Conservation (phyloP, 2,888 invertebrate genomes). For the Linnaemya vulpina region DNA sequence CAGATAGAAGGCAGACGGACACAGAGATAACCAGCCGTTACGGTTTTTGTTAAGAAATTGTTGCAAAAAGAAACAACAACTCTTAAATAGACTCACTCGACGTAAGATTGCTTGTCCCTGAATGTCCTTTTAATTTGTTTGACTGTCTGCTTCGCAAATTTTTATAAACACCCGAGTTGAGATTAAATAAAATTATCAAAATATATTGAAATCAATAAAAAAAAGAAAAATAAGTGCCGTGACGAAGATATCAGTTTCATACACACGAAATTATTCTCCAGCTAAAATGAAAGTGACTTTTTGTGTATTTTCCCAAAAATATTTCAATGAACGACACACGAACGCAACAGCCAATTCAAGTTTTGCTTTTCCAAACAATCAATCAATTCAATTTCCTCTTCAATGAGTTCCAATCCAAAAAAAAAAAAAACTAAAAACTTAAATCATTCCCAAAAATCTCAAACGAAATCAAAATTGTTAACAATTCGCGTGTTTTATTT, state of each 20-base stretch:
- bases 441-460: constrained; percentile 6
- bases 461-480: constrained; percentile 10
- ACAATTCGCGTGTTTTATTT: not conserved
- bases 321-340: not conserved
- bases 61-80: not conserved
- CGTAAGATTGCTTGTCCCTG: not conserved
- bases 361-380: constrained; percentile 45
- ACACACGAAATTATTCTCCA: constrained; percentile 20
- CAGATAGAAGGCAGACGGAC: not conserved
- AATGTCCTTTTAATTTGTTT: not conserved
- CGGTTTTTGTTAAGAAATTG: not conserved
- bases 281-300: constrained; percentile 50
- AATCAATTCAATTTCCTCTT: constrained; percentile 52
- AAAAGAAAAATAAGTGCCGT: not conserved
- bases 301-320: constrained; percentile 6
- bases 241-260: not conserved
- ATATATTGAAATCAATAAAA: not conserved
- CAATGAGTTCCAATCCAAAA: constrained; percentile 28
- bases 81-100: not conserved
- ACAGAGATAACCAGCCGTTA: not conserved
- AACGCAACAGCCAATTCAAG: constrained; percentile 19
- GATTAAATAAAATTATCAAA: not conserved
- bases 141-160: not conserved
- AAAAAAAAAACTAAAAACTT: too few species aligned
- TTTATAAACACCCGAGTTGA: not conserved